These are phyloP conservation scores for Numenius arquata DNA, from an alignment of 2,113 vertebrate species.

Conservation along the genomic window DNA sequence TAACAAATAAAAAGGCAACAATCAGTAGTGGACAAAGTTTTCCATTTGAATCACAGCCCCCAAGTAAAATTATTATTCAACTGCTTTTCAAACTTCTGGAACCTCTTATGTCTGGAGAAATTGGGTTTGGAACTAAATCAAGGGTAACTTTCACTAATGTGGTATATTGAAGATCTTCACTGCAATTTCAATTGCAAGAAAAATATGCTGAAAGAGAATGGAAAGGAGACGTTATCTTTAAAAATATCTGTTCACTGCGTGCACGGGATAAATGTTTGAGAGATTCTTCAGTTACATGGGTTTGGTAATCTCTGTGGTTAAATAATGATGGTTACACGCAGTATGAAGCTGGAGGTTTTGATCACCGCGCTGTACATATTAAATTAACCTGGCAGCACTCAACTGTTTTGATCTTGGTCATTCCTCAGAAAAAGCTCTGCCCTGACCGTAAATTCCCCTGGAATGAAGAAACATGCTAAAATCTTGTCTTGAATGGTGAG, in stretches of 20 bases:
- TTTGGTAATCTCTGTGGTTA: background rate
- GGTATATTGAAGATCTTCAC: background rate
- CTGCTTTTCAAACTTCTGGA: background rate
- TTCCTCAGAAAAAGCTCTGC: background rate
- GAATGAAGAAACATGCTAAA: background rate
- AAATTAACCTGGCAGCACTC: background rate
- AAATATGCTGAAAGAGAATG: background rate
- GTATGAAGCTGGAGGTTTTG: background rate
- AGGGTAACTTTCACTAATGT: background rate
- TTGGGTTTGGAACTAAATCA: background rate
- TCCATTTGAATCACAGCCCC: background rate
- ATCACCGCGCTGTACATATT: background rate
- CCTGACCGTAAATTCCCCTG: background rate
- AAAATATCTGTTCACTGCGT: background rate
- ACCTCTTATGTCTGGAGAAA: background rate
- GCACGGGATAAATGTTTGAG: background rate
- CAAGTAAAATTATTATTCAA: background rate
- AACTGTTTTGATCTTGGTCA: background rate
- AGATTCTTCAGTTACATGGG: background rate
- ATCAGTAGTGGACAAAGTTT: background rate
- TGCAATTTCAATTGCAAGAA: background rate
- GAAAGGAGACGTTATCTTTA: background rate
- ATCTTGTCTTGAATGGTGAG: background rate
- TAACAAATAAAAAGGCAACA: constrained; percentile 33
- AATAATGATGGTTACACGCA: background rate